Evolutionary conservation across 2,113 vertebrate genomes (phyloP).

Genomic region (Pelodiscus sinensis): DNA sequence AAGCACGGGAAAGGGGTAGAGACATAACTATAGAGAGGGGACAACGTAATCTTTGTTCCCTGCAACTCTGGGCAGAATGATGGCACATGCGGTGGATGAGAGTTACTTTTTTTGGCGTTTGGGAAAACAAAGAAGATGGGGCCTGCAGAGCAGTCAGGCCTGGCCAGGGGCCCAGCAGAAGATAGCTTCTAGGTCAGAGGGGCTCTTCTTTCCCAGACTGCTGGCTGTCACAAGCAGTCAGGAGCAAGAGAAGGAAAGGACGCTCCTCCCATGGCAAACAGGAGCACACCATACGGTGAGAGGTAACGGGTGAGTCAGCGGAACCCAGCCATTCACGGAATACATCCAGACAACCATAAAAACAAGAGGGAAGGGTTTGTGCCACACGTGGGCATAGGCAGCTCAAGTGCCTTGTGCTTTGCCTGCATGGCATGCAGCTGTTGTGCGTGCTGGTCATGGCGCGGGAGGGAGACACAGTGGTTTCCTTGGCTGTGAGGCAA

Average conservation of each 20-base stretch:
- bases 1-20: background rate
- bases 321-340: background rate
- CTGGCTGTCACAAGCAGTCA: background rate
- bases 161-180: background rate
- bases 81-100: background rate
- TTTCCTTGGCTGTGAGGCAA: slow-evolving; percentile 15
- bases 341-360: background rate
- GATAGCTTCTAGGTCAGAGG: background rate
- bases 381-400: background rate
- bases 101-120: background rate
- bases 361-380: background rate
- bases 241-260: background rate
- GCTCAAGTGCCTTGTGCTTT: background rate
- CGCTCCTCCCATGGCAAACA: background rate
- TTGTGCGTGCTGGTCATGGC: background rate
- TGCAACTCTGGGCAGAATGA: background rate
- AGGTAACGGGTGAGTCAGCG: background rate
- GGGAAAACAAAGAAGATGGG: background rate
- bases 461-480: background rate
- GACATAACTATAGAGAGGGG: background rate
- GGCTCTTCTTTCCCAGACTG: background rate
- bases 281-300: background rate
- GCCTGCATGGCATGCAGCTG: background rate
- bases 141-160: background rate
- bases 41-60: background rate